Conservation (phyloP, 2,797 vertebrate species). For the Urocyon cinereoargenteus region DNA sequence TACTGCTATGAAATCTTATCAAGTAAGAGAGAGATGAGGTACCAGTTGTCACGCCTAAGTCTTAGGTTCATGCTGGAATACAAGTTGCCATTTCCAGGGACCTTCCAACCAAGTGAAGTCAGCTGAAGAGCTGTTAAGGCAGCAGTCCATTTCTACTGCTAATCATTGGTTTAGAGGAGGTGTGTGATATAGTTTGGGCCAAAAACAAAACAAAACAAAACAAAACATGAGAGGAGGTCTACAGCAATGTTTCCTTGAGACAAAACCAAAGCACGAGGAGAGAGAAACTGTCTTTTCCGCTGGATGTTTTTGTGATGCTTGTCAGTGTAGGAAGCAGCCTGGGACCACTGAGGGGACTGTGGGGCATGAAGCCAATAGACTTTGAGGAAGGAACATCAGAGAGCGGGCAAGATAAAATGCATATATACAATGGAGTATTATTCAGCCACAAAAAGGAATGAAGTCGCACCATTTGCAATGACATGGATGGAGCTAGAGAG, state of each 20-base stretch:
- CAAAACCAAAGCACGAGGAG: not conserved
- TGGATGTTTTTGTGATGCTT: not conserved
- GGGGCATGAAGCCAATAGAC: not conserved
- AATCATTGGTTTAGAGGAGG: not conserved
- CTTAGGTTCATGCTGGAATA: not conserved
- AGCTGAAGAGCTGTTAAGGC: not conserved
- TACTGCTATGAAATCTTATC: not conserved
- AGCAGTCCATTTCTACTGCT: not conserved
- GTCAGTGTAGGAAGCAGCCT: not conserved
- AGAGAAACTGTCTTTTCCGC: not conserved
- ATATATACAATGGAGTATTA: not conserved
- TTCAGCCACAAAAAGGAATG: not conserved
- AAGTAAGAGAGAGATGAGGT: not conserved
- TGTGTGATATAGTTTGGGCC: not conserved
- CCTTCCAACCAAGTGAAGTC: not conserved
- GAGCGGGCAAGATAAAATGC: not conserved
- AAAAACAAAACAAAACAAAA: too few relatives aligned
- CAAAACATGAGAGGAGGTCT: not conserved
- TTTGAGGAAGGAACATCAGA: not conserved
- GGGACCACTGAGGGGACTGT: not conserved
- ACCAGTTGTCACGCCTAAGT: not conserved
- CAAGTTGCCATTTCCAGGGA: not conserved
- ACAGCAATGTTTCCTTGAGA: not conserved
- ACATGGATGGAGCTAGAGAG: not conserved
- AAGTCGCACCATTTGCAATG: not conserved